Conservation (phyloP, 2,113 vertebrate genomes). For the Bolborhynchus lineola region DNA sequence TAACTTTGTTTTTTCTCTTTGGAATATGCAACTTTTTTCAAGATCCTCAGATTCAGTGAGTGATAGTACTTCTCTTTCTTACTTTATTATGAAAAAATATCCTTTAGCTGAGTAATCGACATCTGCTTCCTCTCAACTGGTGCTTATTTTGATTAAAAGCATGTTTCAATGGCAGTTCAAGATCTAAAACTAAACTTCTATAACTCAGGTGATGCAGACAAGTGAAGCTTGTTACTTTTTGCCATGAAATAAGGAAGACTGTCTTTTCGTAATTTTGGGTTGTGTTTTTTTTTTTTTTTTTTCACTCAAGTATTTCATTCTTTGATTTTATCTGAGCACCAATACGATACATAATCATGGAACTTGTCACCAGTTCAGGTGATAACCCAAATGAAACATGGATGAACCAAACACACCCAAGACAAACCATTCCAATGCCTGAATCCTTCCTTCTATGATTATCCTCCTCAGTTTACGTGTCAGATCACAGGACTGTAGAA, state of each 20-base stretch:
- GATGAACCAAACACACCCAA: neutral
- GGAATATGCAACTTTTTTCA: neutral
- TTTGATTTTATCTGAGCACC: neutral
- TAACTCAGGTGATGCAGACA: neutral
- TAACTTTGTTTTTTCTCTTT: neutral
- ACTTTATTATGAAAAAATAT: neutral
- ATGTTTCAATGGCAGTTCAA: neutral
- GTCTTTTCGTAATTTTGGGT: neutral
- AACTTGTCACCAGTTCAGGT: neutral
- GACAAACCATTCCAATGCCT: neutral
- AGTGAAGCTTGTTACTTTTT: neutral
- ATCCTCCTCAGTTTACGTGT: neutral
- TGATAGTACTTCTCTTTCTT: neutral
- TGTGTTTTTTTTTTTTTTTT: neutral
- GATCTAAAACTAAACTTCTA: neutral
- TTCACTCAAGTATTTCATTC: neutral
- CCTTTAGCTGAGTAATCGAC: neutral
- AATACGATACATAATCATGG: neutral
- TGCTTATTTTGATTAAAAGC: neutral
- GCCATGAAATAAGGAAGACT: neutral
- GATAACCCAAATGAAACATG: neutral
- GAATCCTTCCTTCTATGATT: neutral
- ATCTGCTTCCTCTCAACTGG: neutral
- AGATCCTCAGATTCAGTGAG: neutral
- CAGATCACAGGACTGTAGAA: neutral